Evolutionary conservation across 2,888 invertebrate genomes (phyloP).

Genomic region (Sclerodermus sp.): DNA sequence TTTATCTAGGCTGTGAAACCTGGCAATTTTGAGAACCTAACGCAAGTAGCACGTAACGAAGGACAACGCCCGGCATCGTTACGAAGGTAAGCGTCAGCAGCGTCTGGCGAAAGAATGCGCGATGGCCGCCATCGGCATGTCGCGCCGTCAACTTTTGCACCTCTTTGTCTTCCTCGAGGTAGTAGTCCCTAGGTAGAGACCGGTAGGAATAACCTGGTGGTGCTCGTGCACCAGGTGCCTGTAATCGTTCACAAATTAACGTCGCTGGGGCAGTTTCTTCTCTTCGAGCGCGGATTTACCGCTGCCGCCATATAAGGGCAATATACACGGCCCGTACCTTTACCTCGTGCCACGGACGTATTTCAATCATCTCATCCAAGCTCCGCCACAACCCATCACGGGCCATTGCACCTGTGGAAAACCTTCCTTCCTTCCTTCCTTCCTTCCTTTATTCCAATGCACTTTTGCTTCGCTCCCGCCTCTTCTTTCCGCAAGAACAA

Average conservation of each 20-base stretch:
- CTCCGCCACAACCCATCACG: neutral
- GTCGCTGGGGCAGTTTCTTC: slow-evolving; percentile 50
- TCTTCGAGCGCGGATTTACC: slow-evolving; percentile 39
- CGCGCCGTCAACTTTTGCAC: slow-evolving; percentile 21
- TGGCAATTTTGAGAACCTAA: too few relatives aligned
- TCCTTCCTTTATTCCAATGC: neutral
- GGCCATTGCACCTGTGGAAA: neutral
- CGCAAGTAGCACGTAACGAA: slow-evolving; percentile 3
- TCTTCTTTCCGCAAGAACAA: too few relatives aligned
- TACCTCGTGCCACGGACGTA: slow-evolving; percentile 28
- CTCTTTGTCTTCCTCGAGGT: slow-evolving; percentile 37
- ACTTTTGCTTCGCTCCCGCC: neutral
- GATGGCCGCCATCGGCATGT: slow-evolving; percentile 35
- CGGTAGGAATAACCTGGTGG: slow-evolving; percentile 7
- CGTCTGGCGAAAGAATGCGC: slow-evolving; percentile 42
- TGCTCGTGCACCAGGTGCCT: slow-evolving; percentile 45
- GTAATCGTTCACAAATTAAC: slow-evolving; percentile 57
- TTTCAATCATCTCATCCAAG: slow-evolving; percentile 42
- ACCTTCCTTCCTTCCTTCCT: neutral
- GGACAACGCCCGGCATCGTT: slow-evolving; percentile 21
- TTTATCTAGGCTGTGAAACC: too few relatives aligned
- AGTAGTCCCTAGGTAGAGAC: slow-evolving; percentile 8
- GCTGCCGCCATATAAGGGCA: slow-evolving; percentile 44
- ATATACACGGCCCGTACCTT: slow-evolving; percentile 31
- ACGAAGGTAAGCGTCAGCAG: slow-evolving; percentile 20